phyloP scores from a whole-genome alignment of 1,140 invertebrate species.

The Platyura marginata region DNA sequence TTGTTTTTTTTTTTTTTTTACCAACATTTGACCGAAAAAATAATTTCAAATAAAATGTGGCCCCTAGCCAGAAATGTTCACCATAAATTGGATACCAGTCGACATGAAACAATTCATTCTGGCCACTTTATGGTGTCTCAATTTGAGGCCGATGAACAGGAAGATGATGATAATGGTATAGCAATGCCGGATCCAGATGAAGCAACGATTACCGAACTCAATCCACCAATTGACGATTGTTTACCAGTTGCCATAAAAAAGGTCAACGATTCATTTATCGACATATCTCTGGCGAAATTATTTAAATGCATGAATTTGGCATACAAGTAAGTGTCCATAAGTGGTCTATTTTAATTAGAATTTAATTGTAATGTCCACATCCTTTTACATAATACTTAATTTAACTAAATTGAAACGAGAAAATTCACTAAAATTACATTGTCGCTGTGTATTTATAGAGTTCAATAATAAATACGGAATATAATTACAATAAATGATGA shows the following conservation, averaged over 20 bases:
- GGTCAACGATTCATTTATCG: slow-evolving; percentile 42
- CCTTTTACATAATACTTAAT: too few species aligned
- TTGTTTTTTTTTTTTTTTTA: too few species aligned
- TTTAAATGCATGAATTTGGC: slow-evolving; percentile 94
- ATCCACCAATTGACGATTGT: slow-evolving; percentile 7
- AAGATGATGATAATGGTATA: slow-evolving; percentile 41
- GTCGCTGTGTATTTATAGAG: too few species aligned
- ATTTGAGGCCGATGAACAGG: slow-evolving; percentile 82
- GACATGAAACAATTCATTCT: slow-evolving; percentile 72
- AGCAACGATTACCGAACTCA: slow-evolving; percentile 10
- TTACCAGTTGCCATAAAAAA: slow-evolving; percentile 12
- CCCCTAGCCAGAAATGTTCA: too few species aligned
- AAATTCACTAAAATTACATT: too few species aligned
- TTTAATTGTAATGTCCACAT: too few species aligned
- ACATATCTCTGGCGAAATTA: slow-evolving; percentile 82
- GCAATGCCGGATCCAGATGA: slow-evolving; percentile 45
- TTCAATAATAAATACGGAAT: too few species aligned
- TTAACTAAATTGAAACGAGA: too few species aligned
- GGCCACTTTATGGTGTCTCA: slow-evolving; percentile 97
- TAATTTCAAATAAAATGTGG: too few species aligned
- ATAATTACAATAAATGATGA: too few species aligned
- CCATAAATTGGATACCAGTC: neutral
- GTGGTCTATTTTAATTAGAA: too few species aligned
- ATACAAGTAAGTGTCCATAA: slow-evolving; percentile 59
- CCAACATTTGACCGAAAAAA: too few species aligned